Conservation (phyloP, 30 jellyfish, hydroid and myxozoan species). For the Chironex yamaguchii region DNA sequence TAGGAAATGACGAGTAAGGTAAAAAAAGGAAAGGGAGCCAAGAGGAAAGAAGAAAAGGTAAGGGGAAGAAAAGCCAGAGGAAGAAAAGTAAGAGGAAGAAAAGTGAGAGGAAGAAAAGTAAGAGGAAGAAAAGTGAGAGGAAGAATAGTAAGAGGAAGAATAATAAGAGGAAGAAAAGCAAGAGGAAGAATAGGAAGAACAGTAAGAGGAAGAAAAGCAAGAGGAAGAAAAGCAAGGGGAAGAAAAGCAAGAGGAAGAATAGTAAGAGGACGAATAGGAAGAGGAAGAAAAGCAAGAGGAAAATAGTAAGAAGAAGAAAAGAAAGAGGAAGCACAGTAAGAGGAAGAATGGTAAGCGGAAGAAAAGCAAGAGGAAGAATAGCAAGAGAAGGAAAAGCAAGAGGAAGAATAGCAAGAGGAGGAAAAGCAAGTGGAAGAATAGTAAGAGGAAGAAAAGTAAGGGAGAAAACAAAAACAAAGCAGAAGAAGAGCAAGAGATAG, state of each 20-base stretch:
- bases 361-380: slow-evolving; percentile 1
- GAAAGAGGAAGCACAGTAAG: background rate
- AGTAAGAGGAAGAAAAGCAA: background rate
- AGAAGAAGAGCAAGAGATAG: too few relatives aligned
- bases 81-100: background rate
- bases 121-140: background rate
- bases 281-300: too few relatives aligned
- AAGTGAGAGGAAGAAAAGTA: background rate
- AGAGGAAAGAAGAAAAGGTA: too few relatives aligned
- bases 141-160: background rate
- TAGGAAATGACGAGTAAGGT: too few relatives aligned
- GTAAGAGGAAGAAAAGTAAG: too few relatives aligned
- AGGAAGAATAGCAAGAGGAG: too few relatives aligned
- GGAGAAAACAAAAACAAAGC: too few relatives aligned
- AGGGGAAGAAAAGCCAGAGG: too few relatives aligned
- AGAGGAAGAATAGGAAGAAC: background rate
- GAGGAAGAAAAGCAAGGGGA: background rate
- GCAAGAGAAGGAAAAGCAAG: too few relatives aligned
- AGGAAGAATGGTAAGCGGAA: background rate
- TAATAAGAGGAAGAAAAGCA: background rate
- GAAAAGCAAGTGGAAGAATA: too few relatives aligned
- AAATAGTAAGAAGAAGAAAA: too few relatives aligned
- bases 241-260: background rate
- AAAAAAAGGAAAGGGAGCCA: too few relatives aligned
- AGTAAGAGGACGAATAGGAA: background rate